Percentiles rank a stretch among this genome's conserved stretches.
These are phyloP conservation scores for Cyprinodon variegatus DNA, from an alignment of 2,113 vertebrate species.

Conservation along the genomic window DNA sequence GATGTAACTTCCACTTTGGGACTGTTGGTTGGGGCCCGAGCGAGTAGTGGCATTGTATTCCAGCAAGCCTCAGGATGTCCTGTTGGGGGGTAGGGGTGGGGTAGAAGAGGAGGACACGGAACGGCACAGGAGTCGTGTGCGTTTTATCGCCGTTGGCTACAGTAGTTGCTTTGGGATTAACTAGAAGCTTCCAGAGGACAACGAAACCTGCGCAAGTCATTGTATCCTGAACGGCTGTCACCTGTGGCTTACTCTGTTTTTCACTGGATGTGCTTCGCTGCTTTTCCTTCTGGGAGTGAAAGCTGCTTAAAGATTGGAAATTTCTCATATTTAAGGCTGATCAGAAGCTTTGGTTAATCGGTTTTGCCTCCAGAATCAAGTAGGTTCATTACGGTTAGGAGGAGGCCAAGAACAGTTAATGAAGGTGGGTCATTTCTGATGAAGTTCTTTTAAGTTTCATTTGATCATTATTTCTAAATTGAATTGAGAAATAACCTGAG, in stretches of 20 bases:
- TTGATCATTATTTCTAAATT: not conserved
- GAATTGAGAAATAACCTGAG: not conserved
- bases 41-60: constrained; percentile 91
- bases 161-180: constrained; percentile 19
- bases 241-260: not conserved
- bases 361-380: not conserved
- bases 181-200: constrained; percentile 21
- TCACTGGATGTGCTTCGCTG: constrained; percentile 9
- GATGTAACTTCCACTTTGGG: constrained; percentile 85
- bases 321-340: not conserved
- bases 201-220: not conserved
- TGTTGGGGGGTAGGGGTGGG: constrained; percentile 85
- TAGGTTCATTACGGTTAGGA: not conserved
- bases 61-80: constrained; percentile 96
- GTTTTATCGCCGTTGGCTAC: constrained; percentile 50
- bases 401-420: not conserved
- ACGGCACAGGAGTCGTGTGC: constrained; percentile 20
- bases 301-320: not conserved
- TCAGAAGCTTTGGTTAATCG: not conserved
- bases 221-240: not conserved
- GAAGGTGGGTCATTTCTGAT: constrained; percentile 42
- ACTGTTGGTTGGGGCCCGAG: constrained; percentile 78
- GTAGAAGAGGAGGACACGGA: constrained; percentile 61
- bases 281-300: not conserved
- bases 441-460: not conserved